Conservation (phyloP, 2,797 vertebrate genomes). For the Trachurus trachurus region DNA sequence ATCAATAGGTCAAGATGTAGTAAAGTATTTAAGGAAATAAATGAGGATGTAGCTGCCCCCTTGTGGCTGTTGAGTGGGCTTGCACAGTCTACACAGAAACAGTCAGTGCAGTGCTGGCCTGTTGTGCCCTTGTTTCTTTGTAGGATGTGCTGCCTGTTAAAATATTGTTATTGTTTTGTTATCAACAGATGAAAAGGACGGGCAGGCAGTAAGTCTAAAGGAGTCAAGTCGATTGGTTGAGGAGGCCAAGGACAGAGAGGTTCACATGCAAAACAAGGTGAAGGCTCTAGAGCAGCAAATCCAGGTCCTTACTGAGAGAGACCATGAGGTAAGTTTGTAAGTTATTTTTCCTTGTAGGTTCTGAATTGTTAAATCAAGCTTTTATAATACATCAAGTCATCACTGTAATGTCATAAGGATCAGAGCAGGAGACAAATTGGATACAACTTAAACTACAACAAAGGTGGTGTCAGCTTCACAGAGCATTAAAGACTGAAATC, state of each 20-base stretch:
- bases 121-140: conserved; percentile 5
- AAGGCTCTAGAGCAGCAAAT: conserved; percentile 90
- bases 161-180: conserved; percentile 14
- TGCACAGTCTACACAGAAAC: neutral
- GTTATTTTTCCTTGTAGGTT: neutral
- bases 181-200: conserved; percentile 93
- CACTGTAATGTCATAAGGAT: neutral
- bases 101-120: neutral
- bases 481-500: neutral
- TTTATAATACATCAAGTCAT: neutral
- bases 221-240: conserved; percentile 91
- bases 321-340: conserved; percentile 89
- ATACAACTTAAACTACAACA: neutral
- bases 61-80: conserved; percentile 23
- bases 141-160: neutral
- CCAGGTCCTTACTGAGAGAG: conserved; percentile 86
- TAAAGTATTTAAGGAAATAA: neutral
- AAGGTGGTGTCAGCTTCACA: neutral
- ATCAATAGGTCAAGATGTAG: neutral
- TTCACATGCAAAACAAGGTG: conserved; percentile 90
- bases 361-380: conserved; percentile 4
- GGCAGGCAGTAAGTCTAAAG: conserved; percentile 89
- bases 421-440: neutral
- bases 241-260: conserved; percentile 89
- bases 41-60: conserved; percentile 4